Evolutionary conservation across 2,888 invertebrate genomes (phyloP).

Genomic region (Formica aserva): DNA sequence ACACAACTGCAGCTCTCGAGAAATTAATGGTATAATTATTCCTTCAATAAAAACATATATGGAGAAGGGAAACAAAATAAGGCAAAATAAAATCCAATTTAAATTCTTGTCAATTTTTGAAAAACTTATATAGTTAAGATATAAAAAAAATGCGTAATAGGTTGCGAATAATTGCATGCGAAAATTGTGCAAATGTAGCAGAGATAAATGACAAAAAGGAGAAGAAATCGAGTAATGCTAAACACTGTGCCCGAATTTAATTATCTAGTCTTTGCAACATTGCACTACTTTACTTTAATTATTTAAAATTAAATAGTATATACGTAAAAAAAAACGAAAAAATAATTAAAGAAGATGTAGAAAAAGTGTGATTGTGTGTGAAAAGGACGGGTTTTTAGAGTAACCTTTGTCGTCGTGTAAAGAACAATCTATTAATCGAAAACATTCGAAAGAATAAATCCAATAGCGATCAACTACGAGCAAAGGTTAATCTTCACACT

Average conservation of each 20-base stretch:
- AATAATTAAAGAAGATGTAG: background rate
- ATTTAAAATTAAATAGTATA: too few relatives aligned
- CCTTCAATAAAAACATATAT: background rate
- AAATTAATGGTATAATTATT: slow-evolving; percentile 3
- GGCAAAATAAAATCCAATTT: background rate
- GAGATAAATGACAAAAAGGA: background rate
- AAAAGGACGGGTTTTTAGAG: background rate
- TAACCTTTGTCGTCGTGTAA: background rate
- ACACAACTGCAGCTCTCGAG: slow-evolving; percentile 4
- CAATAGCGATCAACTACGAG: background rate
- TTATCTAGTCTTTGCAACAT: too few relatives aligned
- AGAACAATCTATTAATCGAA: background rate
- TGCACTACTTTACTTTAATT: too few relatives aligned
- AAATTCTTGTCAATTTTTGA: background rate
- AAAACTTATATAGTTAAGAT: background rate
- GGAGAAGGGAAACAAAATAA: background rate
- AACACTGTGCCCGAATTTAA: background rate
- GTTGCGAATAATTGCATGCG: background rate
- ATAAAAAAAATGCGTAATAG: background rate
- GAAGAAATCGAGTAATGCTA: background rate
- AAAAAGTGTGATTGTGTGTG: background rate
- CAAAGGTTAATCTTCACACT: slow-evolving; percentile 6
- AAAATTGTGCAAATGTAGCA: background rate
- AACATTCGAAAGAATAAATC: background rate
- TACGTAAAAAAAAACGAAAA: background rate